Base-by-base conservation (phyloP, 2,797 vertebrate genomes). In the Enteromius thamalakanensis region DNA sequence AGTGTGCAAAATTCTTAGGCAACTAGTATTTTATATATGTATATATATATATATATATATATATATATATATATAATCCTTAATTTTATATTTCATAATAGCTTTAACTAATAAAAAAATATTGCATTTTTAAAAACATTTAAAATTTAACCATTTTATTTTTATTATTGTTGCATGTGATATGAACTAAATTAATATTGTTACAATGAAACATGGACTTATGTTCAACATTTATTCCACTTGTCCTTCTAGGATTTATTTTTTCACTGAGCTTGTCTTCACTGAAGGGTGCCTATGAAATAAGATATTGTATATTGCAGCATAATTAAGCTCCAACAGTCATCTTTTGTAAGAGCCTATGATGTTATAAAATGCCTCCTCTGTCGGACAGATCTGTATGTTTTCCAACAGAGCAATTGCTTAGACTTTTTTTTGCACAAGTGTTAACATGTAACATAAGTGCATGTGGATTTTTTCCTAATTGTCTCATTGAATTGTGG, bases 401-500 rank as follows among this genome's bases (percentile, higher is more conserved):
- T n/a, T 34, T 69, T 69, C 6, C 4, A 79, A 49, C 26, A 23
- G n/a, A 55, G 32, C 64, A 40, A 26, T 51, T 79, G 76, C 67
- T 68, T 68, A 23, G 76, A 68, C 19, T 37, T 47, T 6, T 23
- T 34, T 49, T 29, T 65, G 32, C 34, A 23, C 32, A 53, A 26
- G 58, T 82, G 76, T 69, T 78, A 55, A 79, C 71, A 67, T 53
- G 32, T 64, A 70, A 64, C 68, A 51, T 62, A 53, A 45, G 58
- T 81, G 40, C 58, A 15, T 70, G 51, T 69, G 64, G 6, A 5
- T 67, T 64, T 65, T 45, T 58, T 21, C 55, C 7, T 76, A 68
- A 68, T 76, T 76, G 34, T 82, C 34, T 65, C 60, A 42, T 64
- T 82, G 65, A 69, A 49, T 77, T 65, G 55, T 53, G 78, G 34